Evolutionary conservation across 1,140 invertebrate genomes (phyloP), one percentile per base, ranked within the genome.

Genomic region (Caerostris extrusa): DNA sequence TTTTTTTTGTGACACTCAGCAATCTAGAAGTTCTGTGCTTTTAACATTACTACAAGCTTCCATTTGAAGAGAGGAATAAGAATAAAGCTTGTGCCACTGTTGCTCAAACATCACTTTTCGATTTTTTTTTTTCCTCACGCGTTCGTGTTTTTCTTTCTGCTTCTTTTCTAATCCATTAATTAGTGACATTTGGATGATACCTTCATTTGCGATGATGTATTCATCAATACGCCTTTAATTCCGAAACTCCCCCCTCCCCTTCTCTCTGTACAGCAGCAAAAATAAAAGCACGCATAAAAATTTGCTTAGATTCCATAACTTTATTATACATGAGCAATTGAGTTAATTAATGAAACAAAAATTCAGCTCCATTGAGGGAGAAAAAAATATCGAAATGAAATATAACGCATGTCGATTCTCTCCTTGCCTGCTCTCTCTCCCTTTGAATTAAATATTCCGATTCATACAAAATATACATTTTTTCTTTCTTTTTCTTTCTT

Each of bases 241-340:
- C 60, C 53, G 82, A 71, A 71, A n/a, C 69, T 61, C 60, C 60
- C 0, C 60, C 60, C 12, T 0, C 10, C 69, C 69, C 69, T 77
- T n/a, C 83, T 50, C 57, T 58, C 58, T 85, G 19, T 56, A 85
- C 5, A 71, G 61, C 64, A 58, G 55, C 17, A 56, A 17, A 91
- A 87, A 71, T 50, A 87, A 88, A 88, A 83, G 58, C 17, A 17
- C 85, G 92, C 86, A 81, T 93, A 93, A 93, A 93, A 82, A 82
- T 93, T 58, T 81, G 69, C 85, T 88, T 81, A 81, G 81, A 81
- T 93, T 89, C 92, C 85, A 81, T 93, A 93, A 93, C 92, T 93
- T 93, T 89, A 93, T 93, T 93, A 93, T 93, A 88, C 92, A 93
- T 93, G 92, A 93, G 92, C 92, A 88, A 93, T 93, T 93, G 92